These are phyloP conservation scores for Rhea americana DNA, from an alignment of 2,113 vertebrate species.

Conservation along the genomic window DNA sequence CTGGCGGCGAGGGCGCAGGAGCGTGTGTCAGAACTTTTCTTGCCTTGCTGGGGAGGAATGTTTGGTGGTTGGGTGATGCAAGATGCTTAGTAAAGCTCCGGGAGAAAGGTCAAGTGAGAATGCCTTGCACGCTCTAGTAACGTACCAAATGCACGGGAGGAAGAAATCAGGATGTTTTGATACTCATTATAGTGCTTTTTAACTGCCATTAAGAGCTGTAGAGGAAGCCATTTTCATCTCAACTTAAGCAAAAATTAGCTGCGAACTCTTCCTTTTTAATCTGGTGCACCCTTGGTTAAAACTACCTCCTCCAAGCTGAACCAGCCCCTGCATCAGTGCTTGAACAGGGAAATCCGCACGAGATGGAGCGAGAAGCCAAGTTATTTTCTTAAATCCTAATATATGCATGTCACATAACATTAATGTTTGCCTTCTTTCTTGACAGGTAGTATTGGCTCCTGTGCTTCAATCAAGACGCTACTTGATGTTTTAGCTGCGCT, in stretches of 20 bases:
- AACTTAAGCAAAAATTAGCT: neutral
- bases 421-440: conserved; percentile 16
- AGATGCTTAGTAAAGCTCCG: neutral
- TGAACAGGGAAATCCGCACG: neutral
- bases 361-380: neutral
- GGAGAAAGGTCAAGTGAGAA: neutral
- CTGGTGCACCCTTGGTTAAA: neutral
- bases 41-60: fast-evolving
- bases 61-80: neutral
- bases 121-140: neutral
- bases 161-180: neutral
- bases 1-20: neutral
- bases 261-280: neutral
- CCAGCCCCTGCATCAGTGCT: fast-evolving
- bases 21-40: neutral
- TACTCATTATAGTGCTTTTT: neutral
- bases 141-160: fast-evolving
- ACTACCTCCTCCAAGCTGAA: neutral
- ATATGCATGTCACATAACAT: neutral
- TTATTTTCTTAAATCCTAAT: neutral
- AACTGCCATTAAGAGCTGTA: neutral
- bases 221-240: neutral
- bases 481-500: fast-evolving
- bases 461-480: neutral
- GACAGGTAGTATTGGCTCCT: conserved; percentile 16